Evolutionary conservation across 2,888 invertebrate species (phyloP).

Genomic region (Amphipyra tragopoginis): DNA sequence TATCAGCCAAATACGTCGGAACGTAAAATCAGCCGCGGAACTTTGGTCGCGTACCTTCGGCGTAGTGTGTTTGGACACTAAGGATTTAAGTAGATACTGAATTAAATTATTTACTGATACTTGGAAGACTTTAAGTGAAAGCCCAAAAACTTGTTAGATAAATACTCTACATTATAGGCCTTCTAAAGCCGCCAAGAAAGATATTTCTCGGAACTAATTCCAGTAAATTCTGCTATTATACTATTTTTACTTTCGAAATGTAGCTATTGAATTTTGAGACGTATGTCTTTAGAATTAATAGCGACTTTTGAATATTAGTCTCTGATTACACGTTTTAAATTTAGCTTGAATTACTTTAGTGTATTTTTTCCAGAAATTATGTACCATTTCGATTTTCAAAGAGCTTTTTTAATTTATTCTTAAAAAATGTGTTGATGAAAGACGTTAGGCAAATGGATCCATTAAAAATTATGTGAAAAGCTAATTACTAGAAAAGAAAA

Average conservation of each 20-base stretch:
- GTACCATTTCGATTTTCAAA: not conserved
- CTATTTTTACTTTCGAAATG: not conserved
- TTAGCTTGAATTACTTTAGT: not conserved
- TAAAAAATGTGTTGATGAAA: not conserved
- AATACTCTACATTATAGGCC: not conserved
- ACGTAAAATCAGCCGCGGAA: no score
- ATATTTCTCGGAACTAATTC: not conserved
- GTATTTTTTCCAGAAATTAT: not conserved
- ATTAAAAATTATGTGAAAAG: not conserved
- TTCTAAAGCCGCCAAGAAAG: not conserved
- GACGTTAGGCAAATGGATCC: not conserved
- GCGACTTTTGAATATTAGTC: not conserved
- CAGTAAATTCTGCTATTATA: not conserved
- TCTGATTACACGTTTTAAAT: not conserved
- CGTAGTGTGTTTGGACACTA: no score
- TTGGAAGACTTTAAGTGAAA: no score
- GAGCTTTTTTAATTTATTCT: not conserved
- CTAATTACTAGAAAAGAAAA: not conserved
- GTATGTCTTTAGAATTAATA: not conserved
- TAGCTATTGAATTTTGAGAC: not conserved
- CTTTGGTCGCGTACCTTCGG: no score
- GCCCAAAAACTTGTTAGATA: not conserved
- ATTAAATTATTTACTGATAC: no score
- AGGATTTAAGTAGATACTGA: no score
- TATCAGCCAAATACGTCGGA: no score